Evolutionary conservation across 2,113 vertebrate genomes (phyloP), one percentile per base, ranked within the genome.

Genomic region (Tympanuchus pallidicinctus): DNA sequence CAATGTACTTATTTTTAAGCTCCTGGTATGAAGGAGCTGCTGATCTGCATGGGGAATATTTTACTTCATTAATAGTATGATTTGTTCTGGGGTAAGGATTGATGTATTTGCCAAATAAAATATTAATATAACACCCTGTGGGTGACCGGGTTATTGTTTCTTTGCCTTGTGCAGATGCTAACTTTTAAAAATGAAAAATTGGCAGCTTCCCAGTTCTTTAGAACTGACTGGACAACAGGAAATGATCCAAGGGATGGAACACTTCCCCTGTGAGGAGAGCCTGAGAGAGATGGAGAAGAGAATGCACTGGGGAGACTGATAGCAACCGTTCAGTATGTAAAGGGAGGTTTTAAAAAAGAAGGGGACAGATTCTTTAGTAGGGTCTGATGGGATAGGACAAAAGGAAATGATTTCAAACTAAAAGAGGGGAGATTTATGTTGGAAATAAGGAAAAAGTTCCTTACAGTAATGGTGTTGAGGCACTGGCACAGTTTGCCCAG

Each of bases 41-140:
- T 92, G 56, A 82, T 88, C 63, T 88, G 10, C 42, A 28, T 24
- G 45, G 48, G 60, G 34, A 70, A 45, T 87, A 45, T 86, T 89
- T 94, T 89, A 48, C 24, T 56, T 92, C 30, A 30, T 76, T 80
- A 82, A 40, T 79, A 80, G 27, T 82, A 13, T 77, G 54, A n/a
- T 70, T 94, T 95, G 27, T 70, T 82, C 59, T 86, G 45, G 22
- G 10, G 27, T 40, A 72, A 56, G 50, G 16, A 38, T 9, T 73
- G 34, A 60, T 78, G 8, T 66, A 34, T 82, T 89, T 92, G 67
- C 85, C 79, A 95, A 89, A 80, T 56, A 59, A 85, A 95, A 92
- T 82, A 73, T 73, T 91, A 71, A 50, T 59, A 24, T 80, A 80
- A 47, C 40, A 70, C 42, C 34, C 27, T 70, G 0, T 59, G 67